Evolutionary conservation across 2,888 invertebrate species (phyloP), one percentile per base, ranked within the genome.

Genomic region (Allolobophora icterica): DNA sequence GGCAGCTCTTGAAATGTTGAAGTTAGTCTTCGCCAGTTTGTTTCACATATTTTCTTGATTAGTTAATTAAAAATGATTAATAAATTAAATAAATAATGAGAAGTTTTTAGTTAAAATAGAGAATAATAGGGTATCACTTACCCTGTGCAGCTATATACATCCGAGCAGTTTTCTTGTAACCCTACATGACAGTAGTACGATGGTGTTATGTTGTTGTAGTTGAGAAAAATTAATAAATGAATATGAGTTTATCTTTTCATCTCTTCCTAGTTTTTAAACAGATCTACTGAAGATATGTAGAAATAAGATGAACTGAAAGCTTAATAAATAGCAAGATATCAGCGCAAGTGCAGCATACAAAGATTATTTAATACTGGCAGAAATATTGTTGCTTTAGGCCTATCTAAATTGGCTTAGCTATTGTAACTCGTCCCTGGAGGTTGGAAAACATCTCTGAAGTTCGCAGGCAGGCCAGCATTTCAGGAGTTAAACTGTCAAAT

Each of bases 111-210:
- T 24, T n/a, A 71, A 30, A 71, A 1, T n/a, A 71, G n/a, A 71
- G 5, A 52, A 21, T 21, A 21, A 17, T n/a, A 71, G 30, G n/a
- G 3, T 1, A 30, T 71, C 15, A 38, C 87, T 87, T 6, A 87
- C 87, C 87, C n/a, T 87, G 87, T 87, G 87, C 87, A 21, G 87
- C 87, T 35, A 87, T 87, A 35, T 87, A 87, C 38, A 38, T 38
- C 34, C 38, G 87, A 35, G 35, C 87, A 24, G 87, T 87, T 38
- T 87, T 87, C 87, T 87, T 87, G 35, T 87, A 87, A 87, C 87
- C 87, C 87, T 87, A 33, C 35, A 87, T 24, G 34, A 34, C 19
- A 87, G 15, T 34, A 34, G 30, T 87, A 19, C 34, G 87, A 1
- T 35, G 13, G 84, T 17, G 84, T 30, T n/a, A 71, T 24, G 1